Percentiles rank a stretch among this genome's conserved stretches.
Conservation (phyloP, 92 coral and sea anemone species). For the Palythoa grandiflora region DNA sequence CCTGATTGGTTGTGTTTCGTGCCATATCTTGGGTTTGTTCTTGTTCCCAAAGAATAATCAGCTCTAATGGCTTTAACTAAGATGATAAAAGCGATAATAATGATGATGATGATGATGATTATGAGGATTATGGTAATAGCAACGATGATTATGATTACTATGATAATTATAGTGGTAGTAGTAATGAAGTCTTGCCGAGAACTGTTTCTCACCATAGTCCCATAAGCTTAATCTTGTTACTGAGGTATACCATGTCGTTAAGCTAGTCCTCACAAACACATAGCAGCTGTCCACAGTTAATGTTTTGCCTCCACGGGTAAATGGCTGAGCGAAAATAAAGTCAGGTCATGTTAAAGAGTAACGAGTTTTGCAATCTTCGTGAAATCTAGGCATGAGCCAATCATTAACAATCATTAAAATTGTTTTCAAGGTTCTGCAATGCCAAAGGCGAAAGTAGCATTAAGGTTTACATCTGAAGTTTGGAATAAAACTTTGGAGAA, state of each 20-base stretch:
- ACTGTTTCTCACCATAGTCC: too few relatives aligned
- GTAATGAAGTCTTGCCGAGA: too few relatives aligned
- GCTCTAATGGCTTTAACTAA: background rate
- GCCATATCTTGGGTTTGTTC: background rate
- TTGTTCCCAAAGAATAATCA: background rate
- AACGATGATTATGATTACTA: too few relatives aligned
- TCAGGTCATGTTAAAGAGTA: background rate
- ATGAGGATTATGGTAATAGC: too few relatives aligned
- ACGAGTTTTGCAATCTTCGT: background rate
- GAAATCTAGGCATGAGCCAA: background rate
- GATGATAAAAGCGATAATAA: background rate
- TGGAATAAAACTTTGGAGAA: background rate
- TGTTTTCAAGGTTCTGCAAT: conserved; percentile 7
- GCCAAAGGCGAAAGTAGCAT: conserved; percentile 18
- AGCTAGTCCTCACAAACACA: too few relatives aligned
- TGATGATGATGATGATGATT: background rate
- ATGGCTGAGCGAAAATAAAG: too few relatives aligned
- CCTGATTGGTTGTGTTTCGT: too few relatives aligned
- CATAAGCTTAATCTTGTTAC: too few relatives aligned
- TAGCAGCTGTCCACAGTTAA: too few relatives aligned
- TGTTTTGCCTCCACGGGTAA: too few relatives aligned
- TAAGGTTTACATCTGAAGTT: conserved; percentile 28
- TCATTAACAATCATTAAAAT: background rate
- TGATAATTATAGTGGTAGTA: too few relatives aligned
- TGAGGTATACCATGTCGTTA: background rate